Base-by-base conservation (phyloP, 2,888 invertebrate species). In the Trichacis sp. region DNA sequence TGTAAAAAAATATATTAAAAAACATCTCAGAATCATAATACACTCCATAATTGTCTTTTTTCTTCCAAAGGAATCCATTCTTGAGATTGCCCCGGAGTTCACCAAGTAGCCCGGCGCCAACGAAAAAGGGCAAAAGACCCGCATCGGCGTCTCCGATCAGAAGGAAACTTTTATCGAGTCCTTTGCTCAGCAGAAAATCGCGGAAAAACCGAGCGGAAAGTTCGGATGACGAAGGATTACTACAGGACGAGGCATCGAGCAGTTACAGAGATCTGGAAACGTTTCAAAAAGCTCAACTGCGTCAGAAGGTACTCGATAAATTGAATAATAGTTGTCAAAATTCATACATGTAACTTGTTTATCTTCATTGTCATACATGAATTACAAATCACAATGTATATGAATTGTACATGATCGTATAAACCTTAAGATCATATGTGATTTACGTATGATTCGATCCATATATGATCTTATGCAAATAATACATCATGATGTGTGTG, bases 231-330 rank as follows among this genome's bases (percentile, higher is more conserved):
- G 94, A 94, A 79, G 88, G 88, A 20, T 85, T 85, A 33, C 77
- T 84, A 11, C 85, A 85, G 20, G 87, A 87, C 67, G 83, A 84
- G 15, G 85, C 85, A 18, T 86, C 86, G 68, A 90, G 90, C 74
- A 93, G 93, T 84, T 95, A 93, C 80, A 89, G 92, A 64, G 93
- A 96, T 83, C 87, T 96, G 73, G 96, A 96, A 85, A 94, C 93
- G 70, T 95, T 96, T 84, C 96, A 96, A 84, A 95, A 95, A 83
- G 94, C 94, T 11, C 95, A 96, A 81, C 88, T 96, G 30, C 88
- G 94, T 71, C 95, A 96, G 85, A 96, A 96, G 91, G 95, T 95
- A 57, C 33, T 24, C n/a, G n/a, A n/a, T n/a, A n/a, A n/a, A n/a
- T n/a, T n/a, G n/a, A n/a, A n/a, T n/a, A n/a, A n/a, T n/a, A n/a